A percentile compares a stretch with the other conserved stretches of the same genome.
These are phyloP conservation scores for Phoxinus phoxinus DNA, from an alignment of 2,113 vertebrate genomes.

Conservation along the genomic window DNA sequence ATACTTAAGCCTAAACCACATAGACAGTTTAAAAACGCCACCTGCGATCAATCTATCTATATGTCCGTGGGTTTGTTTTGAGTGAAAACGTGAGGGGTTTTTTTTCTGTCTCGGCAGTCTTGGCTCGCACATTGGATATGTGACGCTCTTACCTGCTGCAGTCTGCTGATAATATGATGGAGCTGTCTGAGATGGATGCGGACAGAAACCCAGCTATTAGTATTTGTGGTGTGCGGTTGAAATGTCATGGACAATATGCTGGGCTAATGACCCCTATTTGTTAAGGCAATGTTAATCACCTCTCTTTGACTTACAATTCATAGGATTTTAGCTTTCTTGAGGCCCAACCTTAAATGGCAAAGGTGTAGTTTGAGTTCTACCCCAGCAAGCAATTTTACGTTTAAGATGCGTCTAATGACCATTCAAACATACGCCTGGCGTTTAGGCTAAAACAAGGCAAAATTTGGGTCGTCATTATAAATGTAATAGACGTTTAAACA, in stretches of 20 bases:
- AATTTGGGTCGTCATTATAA: no score
- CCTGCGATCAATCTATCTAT: neutral
- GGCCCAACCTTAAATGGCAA: neutral
- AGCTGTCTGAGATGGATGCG: constrained; percentile 65
- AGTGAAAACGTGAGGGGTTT: neutral
- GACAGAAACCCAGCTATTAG: constrained; percentile 72
- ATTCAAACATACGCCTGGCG: no score
- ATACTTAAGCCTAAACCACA: neutral
- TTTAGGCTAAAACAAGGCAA: no score
- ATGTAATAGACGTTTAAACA: no score
- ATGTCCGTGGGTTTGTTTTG: constrained; percentile 2
- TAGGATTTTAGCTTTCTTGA: constrained; percentile 10
- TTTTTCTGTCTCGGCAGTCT: constrained; percentile 64
- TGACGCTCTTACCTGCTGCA: constrained; percentile 70
- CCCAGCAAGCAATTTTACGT: no score
- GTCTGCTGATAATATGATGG: constrained; percentile 74
- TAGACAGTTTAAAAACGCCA: neutral
- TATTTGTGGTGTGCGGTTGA: constrained; percentile 59
- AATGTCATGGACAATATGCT: constrained; percentile 73
- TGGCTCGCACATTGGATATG: constrained; percentile 63
- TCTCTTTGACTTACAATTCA: constrained; percentile 26
- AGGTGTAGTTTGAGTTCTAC: neutral
- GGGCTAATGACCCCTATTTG: constrained; percentile 65
- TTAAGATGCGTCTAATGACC: no score
- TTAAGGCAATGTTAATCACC: constrained; percentile 33